phyloP scores from a whole-genome alignment of 2,113 vertebrate genomes.

The Periophthalmodon schlosseri region DNA sequence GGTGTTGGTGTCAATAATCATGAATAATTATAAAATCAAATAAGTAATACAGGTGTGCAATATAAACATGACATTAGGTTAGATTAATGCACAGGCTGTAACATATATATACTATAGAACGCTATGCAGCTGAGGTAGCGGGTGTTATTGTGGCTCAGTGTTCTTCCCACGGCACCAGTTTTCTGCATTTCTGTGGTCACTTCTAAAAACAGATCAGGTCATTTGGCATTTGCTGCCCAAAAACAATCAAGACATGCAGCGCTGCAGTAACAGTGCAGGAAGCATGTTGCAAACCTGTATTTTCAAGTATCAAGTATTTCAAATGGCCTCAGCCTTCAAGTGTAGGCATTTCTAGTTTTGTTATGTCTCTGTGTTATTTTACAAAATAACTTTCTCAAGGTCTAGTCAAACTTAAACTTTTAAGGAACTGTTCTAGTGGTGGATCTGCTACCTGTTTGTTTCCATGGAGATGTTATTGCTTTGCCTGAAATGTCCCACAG shows the following conservation, averaged over 20 bases:
- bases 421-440: not conserved
- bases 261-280: slow-evolving; percentile 16
- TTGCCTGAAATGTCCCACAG: too few species aligned
- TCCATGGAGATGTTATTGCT: not conserved
- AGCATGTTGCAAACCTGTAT: slow-evolving; percentile 29
- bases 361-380: not conserved
- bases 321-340: not conserved
- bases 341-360: not conserved
- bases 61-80: not conserved
- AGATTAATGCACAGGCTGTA: not conserved
- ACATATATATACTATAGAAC: not conserved
- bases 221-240: slow-evolving; percentile 44
- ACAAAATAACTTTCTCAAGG: not conserved
- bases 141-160: slow-evolving; percentile 8
- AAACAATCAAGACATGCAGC: slow-evolving; percentile 7
- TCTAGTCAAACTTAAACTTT: not conserved
- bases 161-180: slow-evolving; percentile 27
- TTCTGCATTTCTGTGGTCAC: slow-evolving; percentile 61
- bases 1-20: too few species aligned
- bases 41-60: slow-evolving; percentile 2
- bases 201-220: slow-evolving; percentile 56
- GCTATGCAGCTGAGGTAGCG: slow-evolving; percentile 6
- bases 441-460: not conserved
- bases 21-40: too few species aligned
- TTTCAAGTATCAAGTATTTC: slow-evolving; percentile 7